Conservation (phyloP, 2,888 invertebrate species). For the Drosophila yooni region DNA sequence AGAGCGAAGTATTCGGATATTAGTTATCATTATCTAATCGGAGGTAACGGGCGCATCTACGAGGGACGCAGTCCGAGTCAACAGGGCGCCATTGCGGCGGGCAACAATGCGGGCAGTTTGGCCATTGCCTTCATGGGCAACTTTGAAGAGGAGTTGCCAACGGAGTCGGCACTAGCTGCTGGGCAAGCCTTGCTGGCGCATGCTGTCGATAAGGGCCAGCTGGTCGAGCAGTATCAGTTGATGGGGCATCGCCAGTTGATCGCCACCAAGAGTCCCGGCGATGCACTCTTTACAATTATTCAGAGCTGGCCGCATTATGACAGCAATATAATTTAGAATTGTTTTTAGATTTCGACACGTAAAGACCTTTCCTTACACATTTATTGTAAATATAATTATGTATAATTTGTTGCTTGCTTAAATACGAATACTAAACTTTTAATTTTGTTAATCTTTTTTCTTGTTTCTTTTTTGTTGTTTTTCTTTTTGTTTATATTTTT, state of each 20-base stretch:
- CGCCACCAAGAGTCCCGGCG: conserved; percentile 89
- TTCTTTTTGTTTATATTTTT: conserved; percentile 20
- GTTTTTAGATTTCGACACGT: conserved; percentile 69
- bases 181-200: conserved; percentile 87
- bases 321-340: conserved; percentile 13
- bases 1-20: conserved; percentile 88
- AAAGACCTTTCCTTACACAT: conserved; percentile 76
- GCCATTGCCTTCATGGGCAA: conserved; percentile 91
- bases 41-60: conserved; percentile 90
- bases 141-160: conserved; percentile 86
- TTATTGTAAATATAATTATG: conserved; percentile 80
- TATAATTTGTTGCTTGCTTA: conserved; percentile 81
- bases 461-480: conserved; percentile 30
- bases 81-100: conserved; percentile 89
- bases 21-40: conserved; percentile 91
- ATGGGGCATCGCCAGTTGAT: conserved; percentile 89
- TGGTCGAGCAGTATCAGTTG: conserved; percentile 88
- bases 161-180: conserved; percentile 86
- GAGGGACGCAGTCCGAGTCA: conserved; percentile 90
- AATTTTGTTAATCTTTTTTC: conserved; percentile 76
- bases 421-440: conserved; percentile 78
- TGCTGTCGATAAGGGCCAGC: conserved; percentile 87
- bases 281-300: conserved; percentile 87
- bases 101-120: conserved; percentile 88
- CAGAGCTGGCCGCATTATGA: conserved; percentile 89